Percentiles rank a stretch among this genome's conserved stretches.
Conservation (phyloP, 2,797 vertebrate species). For the Tinamus major region DNA sequence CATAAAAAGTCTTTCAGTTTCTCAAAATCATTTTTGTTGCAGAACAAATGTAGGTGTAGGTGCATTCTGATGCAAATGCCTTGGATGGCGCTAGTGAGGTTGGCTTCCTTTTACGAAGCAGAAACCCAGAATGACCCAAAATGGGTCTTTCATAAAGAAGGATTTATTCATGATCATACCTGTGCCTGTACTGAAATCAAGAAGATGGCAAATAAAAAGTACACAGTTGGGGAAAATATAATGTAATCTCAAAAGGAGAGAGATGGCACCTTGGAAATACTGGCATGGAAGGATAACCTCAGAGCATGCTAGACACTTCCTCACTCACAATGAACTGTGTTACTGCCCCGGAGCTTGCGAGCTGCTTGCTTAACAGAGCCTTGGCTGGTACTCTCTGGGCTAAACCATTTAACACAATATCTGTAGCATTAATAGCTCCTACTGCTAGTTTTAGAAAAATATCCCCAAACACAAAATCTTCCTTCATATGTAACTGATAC, state of each 20-base stretch:
- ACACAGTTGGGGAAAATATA: conserved; percentile 18
- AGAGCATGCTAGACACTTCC: background rate
- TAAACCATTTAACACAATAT: conserved; percentile 52
- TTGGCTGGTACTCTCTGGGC: background rate
- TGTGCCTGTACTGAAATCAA: background rate
- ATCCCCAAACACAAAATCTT: background rate
- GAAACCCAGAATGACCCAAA: conserved; percentile 25
- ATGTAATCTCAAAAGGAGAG: conserved; percentile 27
- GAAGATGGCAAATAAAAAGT: conserved; percentile 39
- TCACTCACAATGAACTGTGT: conserved; percentile 31
- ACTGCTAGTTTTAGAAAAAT: background rate
- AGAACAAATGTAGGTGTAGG: conserved; percentile 35
- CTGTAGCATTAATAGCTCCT: conserved; percentile 20
- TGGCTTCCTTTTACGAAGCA: conserved; percentile 34
- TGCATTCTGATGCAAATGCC: conserved; percentile 39
- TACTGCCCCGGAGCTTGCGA: conserved; percentile 35
- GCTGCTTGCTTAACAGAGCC: conserved; percentile 17
- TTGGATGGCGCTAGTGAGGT: background rate
- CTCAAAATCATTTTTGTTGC: conserved; percentile 10
- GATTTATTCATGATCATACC: background rate
- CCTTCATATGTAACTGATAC: background rate
- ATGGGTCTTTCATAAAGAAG: background rate
- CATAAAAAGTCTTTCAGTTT: conserved; percentile 22
- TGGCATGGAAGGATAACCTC: conserved; percentile 34
- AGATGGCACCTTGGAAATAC: conserved; percentile 6